phyloP scores from a whole-genome alignment of 2,888 invertebrate genomes.

The Polietes domitor region DNA sequence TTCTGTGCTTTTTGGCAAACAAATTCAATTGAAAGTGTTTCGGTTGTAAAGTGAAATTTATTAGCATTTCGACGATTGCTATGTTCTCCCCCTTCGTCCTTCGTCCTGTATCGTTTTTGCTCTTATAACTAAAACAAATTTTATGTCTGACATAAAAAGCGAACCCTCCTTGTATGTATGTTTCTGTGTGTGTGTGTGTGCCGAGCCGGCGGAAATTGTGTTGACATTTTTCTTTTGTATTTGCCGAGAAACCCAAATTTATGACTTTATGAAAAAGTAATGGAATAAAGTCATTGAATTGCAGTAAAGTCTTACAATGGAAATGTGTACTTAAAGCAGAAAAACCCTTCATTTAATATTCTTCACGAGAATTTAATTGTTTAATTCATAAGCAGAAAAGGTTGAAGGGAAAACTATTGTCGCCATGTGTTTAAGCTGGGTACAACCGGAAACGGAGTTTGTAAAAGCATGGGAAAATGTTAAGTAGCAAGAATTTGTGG shows the following conservation, averaged over 20 bases:
- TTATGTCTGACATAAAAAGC: background rate
- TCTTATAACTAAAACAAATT: constrained; percentile 3
- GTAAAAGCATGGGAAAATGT: no score
- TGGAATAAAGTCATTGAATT: background rate
- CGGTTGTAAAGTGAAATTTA: constrained; percentile 11
- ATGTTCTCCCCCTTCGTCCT: background rate
- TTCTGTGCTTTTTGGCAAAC: background rate
- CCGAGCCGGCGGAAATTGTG: background rate
- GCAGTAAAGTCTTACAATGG: background rate
- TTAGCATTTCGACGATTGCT: background rate
- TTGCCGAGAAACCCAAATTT: background rate
- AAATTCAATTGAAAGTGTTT: constrained; percentile 6
- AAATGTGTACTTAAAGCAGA: no score
- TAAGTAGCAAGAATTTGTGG: no score
- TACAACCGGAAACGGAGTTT: no score
- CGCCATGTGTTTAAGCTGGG: no score
- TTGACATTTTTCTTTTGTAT: background rate
- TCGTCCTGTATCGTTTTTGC: background rate
- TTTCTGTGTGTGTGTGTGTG: background rate
- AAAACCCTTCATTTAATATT: background rate
- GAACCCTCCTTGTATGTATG: background rate
- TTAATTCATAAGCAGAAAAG: background rate
- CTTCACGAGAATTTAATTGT: background rate
- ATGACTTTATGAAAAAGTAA: constrained; percentile 20
- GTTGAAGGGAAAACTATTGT: background rate